Conservation (phyloP, 2,888 invertebrate genomes). For the Xylota segnis region DNA sequence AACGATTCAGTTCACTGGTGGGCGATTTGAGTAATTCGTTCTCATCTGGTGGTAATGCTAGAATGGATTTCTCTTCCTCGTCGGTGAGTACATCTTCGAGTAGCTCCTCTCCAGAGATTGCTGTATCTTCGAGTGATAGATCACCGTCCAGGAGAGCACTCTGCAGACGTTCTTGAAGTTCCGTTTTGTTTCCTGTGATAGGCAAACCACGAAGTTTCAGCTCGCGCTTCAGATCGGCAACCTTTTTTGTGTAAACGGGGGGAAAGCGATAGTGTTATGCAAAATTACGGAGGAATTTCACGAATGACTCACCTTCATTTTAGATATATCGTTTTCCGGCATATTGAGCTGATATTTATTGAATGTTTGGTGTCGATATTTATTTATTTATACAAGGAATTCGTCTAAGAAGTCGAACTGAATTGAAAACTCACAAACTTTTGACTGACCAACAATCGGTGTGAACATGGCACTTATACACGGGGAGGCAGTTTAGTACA, state of each 20-base stretch:
- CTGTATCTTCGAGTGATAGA: conserved; percentile 82
- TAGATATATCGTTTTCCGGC: conserved; percentile 83
- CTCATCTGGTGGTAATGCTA: conserved; percentile 79
- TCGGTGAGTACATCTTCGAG: conserved; percentile 83
- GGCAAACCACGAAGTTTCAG: conserved; percentile 91
- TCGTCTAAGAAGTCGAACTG: neutral
- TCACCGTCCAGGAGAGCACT: conserved; percentile 85
- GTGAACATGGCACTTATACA: conserved; percentile 41
- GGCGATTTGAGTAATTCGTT: conserved; percentile 82
- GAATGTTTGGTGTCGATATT: neutral
- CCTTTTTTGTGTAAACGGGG: conserved; percentile 85
- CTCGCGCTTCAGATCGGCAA: conserved; percentile 93
- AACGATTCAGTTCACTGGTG: conserved; percentile 66
- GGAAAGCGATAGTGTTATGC: neutral
- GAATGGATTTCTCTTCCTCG: conserved; percentile 84
- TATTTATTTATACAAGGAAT: conserved; percentile 28
- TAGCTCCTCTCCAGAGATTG: conserved; percentile 83
- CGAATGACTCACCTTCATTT: conserved; percentile 82
- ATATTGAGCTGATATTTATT: conserved; percentile 77
- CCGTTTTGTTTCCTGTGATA: conserved; percentile 92
- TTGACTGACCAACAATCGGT: conserved; percentile 33
- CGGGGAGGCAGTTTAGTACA: conserved; percentile 28
- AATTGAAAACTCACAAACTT: conserved; percentile 17
- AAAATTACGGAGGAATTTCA: conserved; percentile 9
- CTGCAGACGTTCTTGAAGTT: conserved; percentile 91